Percentiles rank a stretch among this genome's conserved stretches.
Evolutionary conservation across 1,140 invertebrate genomes (phyloP).

Genomic region (Pseudomyrmex gracilis): DNA sequence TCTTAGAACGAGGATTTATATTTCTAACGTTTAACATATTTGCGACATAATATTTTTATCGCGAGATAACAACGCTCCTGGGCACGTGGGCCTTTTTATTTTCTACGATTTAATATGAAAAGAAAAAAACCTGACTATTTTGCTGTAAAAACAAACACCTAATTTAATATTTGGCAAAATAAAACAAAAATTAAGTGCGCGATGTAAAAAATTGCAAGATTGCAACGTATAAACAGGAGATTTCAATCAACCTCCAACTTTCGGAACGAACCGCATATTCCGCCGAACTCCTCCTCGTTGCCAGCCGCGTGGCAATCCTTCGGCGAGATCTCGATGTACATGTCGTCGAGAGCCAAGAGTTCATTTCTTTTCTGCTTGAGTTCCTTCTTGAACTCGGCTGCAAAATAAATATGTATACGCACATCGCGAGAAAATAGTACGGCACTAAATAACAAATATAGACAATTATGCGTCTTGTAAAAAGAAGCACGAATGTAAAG

Average conservation of each 20-base stretch:
- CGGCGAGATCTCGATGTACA: constrained; percentile 90
- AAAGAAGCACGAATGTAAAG: too few species aligned
- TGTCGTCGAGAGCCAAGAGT: constrained; percentile 91
- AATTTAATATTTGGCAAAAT: constrained; percentile 34
- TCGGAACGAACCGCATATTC: constrained; percentile 91
- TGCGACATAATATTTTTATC: neutral
- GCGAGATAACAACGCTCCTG: constrained; percentile 6
- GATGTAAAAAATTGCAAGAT: neutral
- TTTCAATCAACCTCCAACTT: constrained; percentile 92
- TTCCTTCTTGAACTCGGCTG: constrained; percentile 88
- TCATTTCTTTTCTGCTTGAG: constrained; percentile 88
- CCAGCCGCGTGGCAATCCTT: constrained; percentile 87
- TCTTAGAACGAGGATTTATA: neutral
- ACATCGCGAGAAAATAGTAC: neutral
- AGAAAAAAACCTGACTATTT: neutral
- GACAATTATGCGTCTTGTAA: too few species aligned
- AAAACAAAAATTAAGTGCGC: constrained; percentile 15
- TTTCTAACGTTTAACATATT: neutral
- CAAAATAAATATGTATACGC: constrained; percentile 57
- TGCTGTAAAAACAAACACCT: neutral
- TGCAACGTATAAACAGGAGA: neutral
- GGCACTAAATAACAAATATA: too few species aligned
- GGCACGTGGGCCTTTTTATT: constrained; percentile 12
- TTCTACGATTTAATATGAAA: too few species aligned
- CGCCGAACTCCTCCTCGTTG: constrained; percentile 89